Percentiles rank a stretch among this genome's conserved stretches.
Conservation (phyloP, 2,797 vertebrate species). For the Neosilurus hyrtlii region DNA sequence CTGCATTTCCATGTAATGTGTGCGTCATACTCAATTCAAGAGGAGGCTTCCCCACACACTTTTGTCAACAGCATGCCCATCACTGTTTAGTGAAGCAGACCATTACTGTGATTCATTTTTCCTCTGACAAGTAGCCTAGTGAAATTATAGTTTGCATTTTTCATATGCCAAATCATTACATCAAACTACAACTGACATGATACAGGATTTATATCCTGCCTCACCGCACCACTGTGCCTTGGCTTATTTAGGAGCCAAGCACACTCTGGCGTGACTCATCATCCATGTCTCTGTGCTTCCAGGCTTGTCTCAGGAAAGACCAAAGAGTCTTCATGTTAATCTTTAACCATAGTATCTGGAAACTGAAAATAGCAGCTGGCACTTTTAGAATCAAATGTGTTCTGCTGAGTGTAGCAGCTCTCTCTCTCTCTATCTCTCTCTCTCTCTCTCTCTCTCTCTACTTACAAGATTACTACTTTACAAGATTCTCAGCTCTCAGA, state of each 20-base stretch:
- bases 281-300: neutral
- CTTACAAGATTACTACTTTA: slow-evolving; percentile 49
- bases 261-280: neutral
- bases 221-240: neutral
- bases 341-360: slow-evolving; percentile 67
- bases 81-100: neutral
- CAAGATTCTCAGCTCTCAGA: slow-evolving; percentile 44
- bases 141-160: neutral
- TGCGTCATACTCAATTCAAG: slow-evolving; percentile 24
- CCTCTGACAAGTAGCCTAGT: neutral
- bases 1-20: slow-evolving; percentile 22
- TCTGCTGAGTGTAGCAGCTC: slow-evolving; percentile 61
- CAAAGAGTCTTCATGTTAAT: slow-evolving; percentile 68
- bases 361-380: slow-evolving; percentile 59
- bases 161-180: neutral
- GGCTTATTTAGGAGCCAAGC: slow-evolving; percentile 9
- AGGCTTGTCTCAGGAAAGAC: slow-evolving; percentile 34
- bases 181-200: neutral
- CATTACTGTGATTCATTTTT: neutral
- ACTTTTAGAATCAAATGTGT: slow-evolving; percentile 68
- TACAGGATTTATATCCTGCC: slow-evolving; percentile 1
- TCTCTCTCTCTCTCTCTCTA: slow-evolving; percentile 38
- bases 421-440: slow-evolving; percentile 32
- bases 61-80: neutral
- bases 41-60: neutral